Percentiles rank a stretch among this genome's conserved stretches.
Evolutionary conservation across 2,113 vertebrate genomes (phyloP).

Genomic region (Dendropsophus ebraccatus): DNA sequence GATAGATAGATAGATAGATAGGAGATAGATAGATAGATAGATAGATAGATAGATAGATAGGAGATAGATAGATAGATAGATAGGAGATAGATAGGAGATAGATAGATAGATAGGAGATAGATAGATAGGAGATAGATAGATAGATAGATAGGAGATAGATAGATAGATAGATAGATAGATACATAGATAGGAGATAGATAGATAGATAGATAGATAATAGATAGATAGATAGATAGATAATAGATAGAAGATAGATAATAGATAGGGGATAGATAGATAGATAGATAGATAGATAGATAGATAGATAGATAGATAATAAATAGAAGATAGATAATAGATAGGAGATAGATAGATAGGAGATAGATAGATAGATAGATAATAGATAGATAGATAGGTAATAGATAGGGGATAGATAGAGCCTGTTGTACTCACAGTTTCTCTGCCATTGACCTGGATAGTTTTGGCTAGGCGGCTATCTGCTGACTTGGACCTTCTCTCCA

Average conservation of each 20-base stretch:
- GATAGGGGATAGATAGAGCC: neutral
- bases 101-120: too few species aligned
- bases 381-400: neutral
- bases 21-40: too few species aligned
- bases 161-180: neutral
- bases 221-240: neutral
- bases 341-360: neutral
- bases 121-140: too few species aligned
- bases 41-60: neutral
- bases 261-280: neutral
- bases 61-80: too few species aligned
- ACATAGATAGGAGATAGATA: neutral
- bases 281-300: slow-evolving; percentile 15
- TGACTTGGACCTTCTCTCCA: slow-evolving; percentile 95
- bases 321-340: neutral
- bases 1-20: neutral
- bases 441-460: slow-evolving; percentile 94
- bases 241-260: neutral
- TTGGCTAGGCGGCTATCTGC: slow-evolving; percentile 93
- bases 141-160: too few species aligned
- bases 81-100: too few species aligned
- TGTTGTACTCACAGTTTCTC: slow-evolving; percentile 89
- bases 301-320: slow-evolving; percentile 26
- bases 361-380: slow-evolving; percentile 6
- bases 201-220: neutral